phyloP scores from a whole-genome alignment of 2,113 vertebrate genomes.

The Geococcyx californianus region DNA sequence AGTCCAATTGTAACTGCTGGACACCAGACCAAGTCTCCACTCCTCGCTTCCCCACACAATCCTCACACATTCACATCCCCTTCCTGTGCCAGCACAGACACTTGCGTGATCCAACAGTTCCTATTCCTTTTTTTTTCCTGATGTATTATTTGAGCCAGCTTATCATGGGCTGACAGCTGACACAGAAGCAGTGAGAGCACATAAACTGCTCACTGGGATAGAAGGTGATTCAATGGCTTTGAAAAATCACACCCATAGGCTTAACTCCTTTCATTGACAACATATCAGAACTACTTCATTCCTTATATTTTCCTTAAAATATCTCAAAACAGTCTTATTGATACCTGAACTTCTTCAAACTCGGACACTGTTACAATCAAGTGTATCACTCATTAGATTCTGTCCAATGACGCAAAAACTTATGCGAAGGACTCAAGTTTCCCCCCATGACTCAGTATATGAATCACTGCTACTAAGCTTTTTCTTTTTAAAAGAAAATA shows the following conservation, averaged over 20 bases:
- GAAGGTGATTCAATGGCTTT: not conserved
- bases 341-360: not conserved
- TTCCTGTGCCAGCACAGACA: slow-evolving; percentile 19
- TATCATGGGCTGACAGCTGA: not conserved
- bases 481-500: not conserved
- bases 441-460: not conserved
- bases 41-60: not conserved
- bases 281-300: not conserved
- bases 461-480: not conserved
- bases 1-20: not conserved
- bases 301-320: not conserved
- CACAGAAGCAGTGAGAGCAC: not conserved
- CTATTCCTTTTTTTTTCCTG: not conserved
- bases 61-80: not conserved
- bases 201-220: not conserved
- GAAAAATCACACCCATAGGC: not conserved
- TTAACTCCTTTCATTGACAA: not conserved
- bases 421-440: not conserved
- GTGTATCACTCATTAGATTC: not conserved
- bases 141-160: not conserved
- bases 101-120: not conserved
- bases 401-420: not conserved
- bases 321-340: not conserved
- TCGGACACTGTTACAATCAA: not conserved
- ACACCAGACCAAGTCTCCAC: not conserved